Evolutionary conservation across 2,888 invertebrate genomes (phyloP), one percentile per base, ranked within the genome.

Genomic region (Pterobdella sp.): DNA sequence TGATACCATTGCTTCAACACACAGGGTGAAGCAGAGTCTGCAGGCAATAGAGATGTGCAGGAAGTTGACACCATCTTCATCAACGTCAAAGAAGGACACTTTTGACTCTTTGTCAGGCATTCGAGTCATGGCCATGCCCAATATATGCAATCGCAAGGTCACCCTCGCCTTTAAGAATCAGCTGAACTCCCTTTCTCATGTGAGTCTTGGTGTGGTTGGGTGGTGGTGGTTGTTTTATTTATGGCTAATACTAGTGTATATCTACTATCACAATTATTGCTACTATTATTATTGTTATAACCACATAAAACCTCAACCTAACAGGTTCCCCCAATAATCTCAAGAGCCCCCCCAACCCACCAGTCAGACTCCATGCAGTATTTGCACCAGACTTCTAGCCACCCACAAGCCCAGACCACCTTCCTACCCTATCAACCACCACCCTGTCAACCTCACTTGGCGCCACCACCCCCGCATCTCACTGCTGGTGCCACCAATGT

Each of bases 41-140:
- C 93, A 94, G 84, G 94, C 95, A 91, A 96, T 96, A 95, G 95
- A 96, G 81, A 88, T 88, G 79, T 87, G 90, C 84, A 84, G 89
- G 79, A 85, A 87, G 79, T n/a, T 56, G 14, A 56, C 60, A 4
- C 60, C 60, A n/a, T 56, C 60, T 3, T 56, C 60, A 22, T 56
- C 60, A 3, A n/a, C 60, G 60, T 86, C 81, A 26, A 79, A 80
- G 72, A 64, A 42, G 31, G 63, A 56, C n/a, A 76, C 78, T 22
- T 79, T 81, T 73, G 82, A 82, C 74, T 75, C 82, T 75, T 82
- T 81, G 76, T 74, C 77, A 31, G 78, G 79, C 72, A 76, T 64
- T 42, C 37, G 69, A 29, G 67, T 74, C 56, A 75, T 75, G 75
- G 68, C 80, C 31, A 81, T 79, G 79, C 68, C 81, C 78, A 71